Conservation (phyloP, 2,888 invertebrate genomes). For the Dasypolia templi region DNA sequence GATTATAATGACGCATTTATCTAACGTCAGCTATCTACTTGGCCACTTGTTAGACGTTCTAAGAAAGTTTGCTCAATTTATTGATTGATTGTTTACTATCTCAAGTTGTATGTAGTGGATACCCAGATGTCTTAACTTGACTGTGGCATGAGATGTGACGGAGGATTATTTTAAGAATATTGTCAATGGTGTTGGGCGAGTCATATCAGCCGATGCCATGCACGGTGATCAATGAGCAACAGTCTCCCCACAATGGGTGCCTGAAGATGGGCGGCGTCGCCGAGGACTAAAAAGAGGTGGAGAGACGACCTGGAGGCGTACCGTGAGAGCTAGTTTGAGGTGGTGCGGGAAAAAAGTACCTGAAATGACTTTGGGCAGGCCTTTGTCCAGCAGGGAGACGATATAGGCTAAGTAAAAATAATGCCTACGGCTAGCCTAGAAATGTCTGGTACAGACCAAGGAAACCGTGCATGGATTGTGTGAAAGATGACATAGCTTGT, state of each 20-base stretch:
- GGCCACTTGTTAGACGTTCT: not conserved
- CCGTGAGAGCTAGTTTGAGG: no score
- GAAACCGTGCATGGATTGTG: not conserved
- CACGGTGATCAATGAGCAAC: not conserved
- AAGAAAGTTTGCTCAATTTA: slow-evolving; percentile 10
- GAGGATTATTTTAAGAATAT: not conserved
- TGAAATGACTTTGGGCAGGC: no score
- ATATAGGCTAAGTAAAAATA: no score
- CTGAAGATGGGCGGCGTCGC: not conserved
- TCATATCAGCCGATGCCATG: not conserved
- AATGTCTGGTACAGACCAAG: no score
- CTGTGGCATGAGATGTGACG: not conserved
- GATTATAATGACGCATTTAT: slow-evolving; percentile 10
- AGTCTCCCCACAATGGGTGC: not conserved
- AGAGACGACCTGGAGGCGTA: no score
- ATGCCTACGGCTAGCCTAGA: no score
- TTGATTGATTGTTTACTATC: not conserved
- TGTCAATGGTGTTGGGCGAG: not conserved
- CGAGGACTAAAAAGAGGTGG: not conserved
- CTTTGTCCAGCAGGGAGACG: no score
- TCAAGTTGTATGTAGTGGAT: not conserved
- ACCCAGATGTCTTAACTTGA: not conserved
- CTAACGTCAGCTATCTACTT: not conserved
- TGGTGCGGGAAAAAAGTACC: no score
- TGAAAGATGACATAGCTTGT: not conserved